A percentile compares a stretch with the other conserved stretches of the same genome.
These are phyloP conservation scores for Lordiphosa clarofinis DNA, from an alignment of 1,140 invertebrate genomes.

Conservation along the genomic window DNA sequence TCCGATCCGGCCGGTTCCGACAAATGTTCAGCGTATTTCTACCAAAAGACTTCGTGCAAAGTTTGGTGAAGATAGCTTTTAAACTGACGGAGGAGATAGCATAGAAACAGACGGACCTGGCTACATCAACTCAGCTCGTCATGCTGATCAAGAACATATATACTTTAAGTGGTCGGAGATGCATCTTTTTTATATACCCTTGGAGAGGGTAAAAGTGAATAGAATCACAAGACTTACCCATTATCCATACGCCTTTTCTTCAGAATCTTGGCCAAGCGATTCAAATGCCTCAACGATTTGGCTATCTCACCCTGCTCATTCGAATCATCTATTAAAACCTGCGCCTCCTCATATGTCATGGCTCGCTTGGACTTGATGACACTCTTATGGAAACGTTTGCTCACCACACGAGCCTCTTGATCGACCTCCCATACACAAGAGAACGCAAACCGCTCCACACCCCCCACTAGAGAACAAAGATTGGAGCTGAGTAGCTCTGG, in stretches of 20 bases:
- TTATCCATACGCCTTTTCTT: conserved; percentile 93
- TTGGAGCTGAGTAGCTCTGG: conserved; percentile 95
- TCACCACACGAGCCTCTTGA: conserved; percentile 90
- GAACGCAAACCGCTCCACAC: conserved; percentile 94
- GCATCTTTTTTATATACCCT: no score
- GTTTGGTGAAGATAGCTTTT: no score
- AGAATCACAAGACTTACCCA: conserved; percentile 82
- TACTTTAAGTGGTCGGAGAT: no score
- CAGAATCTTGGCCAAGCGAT: conserved; percentile 93
- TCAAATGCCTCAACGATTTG: conserved; percentile 88
- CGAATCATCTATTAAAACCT: conserved; percentile 93
- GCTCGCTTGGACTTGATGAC: conserved; percentile 93
- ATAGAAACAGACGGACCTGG: no score
- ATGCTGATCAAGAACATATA: no score
- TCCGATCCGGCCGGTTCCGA: no score
- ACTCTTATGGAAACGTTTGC: conserved; percentile 93
- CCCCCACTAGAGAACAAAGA: conserved; percentile 92
- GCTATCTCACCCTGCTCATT: conserved; percentile 87
- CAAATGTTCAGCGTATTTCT: no score
- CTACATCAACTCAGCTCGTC: no score
- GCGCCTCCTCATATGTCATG: conserved; percentile 97
- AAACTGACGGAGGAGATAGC: no score
- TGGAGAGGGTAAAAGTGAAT: not conserved
- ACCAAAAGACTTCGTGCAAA: no score
- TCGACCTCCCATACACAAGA: conserved; percentile 96